These are phyloP conservation scores for Diploscapter pachys DNA, from an alignment of 1,140 invertebrate genomes.

Conservation along the genomic window DNA sequence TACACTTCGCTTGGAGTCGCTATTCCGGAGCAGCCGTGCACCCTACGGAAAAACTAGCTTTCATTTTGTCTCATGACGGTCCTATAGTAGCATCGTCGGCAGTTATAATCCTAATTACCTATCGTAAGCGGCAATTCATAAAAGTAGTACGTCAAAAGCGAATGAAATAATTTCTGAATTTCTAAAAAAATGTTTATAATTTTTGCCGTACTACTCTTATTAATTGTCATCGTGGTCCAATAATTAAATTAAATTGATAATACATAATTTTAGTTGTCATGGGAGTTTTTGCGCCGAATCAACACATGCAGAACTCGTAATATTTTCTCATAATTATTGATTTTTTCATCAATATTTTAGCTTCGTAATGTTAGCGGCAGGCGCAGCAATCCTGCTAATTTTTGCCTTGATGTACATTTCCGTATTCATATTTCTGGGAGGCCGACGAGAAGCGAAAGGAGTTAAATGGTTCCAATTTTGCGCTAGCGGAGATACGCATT, in stretches of 20 bases:
- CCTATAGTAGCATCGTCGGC: slow-evolving; percentile 24
- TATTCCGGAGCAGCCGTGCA: slow-evolving; percentile 33
- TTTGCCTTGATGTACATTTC: slow-evolving; percentile 10
- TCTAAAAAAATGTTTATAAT: too few species aligned
- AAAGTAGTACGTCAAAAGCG: not conserved
- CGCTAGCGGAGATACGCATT: slow-evolving; percentile 34
- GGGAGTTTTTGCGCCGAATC: slow-evolving; percentile 15
- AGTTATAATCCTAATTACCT: slow-evolving; percentile 25
- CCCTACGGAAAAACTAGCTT: slow-evolving; percentile 34
- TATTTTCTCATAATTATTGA: too few species aligned
- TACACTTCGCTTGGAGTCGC: slow-evolving; percentile 31
- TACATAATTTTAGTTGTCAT: slow-evolving; percentile 20
- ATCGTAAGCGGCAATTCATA: slow-evolving; percentile 12
- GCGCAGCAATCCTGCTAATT: not conserved
- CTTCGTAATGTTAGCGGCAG: slow-evolving; percentile 1
- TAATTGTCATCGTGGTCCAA: too few species aligned
- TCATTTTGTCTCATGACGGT: slow-evolving; percentile 29
- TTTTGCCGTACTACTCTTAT: too few species aligned
- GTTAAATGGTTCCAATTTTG: slow-evolving; percentile 37
- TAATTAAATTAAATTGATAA: too few species aligned
- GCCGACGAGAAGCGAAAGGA: slow-evolving; percentile 36
- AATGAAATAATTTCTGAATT: too few species aligned
- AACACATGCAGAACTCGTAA: slow-evolving; percentile 8
- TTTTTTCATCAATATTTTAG: too few species aligned
- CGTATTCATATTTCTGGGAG: slow-evolving; percentile 22